Evolutionary conservation across 1,140 invertebrate species (phyloP).

Genomic region (Aphelinus certus): DNA sequence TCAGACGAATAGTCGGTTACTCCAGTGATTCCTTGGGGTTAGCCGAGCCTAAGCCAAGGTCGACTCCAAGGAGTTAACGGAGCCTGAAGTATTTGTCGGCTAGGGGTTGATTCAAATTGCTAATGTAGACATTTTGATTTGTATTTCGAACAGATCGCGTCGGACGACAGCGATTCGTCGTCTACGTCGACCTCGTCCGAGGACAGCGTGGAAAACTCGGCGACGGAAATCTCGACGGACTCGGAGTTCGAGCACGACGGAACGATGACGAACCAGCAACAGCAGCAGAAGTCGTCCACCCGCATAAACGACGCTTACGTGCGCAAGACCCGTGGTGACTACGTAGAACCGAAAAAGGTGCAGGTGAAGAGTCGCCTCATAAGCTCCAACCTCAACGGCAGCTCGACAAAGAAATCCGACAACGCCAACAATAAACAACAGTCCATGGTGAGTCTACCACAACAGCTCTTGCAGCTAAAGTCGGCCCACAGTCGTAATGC

Average conservation of each 20-base stretch:
- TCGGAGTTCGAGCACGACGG: constrained; percentile 89
- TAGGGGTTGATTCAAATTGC: too few relatives aligned
- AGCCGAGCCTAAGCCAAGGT: too few relatives aligned
- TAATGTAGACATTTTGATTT: too few relatives aligned
- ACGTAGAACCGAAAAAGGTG: constrained; percentile 68
- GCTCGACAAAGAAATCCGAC: constrained; percentile 24
- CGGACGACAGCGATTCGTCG: constrained; percentile 70
- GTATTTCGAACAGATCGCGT: constrained; percentile 70
- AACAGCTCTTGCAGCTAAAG: background rate
- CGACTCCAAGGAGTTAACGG: too few relatives aligned
- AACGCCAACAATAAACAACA: constrained; percentile 1
- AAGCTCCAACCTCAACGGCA: constrained; percentile 48
- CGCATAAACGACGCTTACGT: constrained; percentile 70
- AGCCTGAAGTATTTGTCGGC: too few relatives aligned
- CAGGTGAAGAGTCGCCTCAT: constrained; percentile 68
- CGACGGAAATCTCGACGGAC: constrained; percentile 90
- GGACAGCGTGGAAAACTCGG: constrained; percentile 78
- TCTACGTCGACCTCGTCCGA: constrained; percentile 66
- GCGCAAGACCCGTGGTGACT: constrained; percentile 64
- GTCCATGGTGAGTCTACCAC: background rate
- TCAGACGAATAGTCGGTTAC: too few relatives aligned
- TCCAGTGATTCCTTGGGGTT: too few relatives aligned
- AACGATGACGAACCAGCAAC: constrained; percentile 73
- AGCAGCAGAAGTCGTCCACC: constrained; percentile 71
- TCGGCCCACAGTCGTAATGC: too few relatives aligned